Evolutionary conservation across 2,797 vertebrate genomes (phyloP).

Genomic region (Hafferia zeledoni): DNA sequence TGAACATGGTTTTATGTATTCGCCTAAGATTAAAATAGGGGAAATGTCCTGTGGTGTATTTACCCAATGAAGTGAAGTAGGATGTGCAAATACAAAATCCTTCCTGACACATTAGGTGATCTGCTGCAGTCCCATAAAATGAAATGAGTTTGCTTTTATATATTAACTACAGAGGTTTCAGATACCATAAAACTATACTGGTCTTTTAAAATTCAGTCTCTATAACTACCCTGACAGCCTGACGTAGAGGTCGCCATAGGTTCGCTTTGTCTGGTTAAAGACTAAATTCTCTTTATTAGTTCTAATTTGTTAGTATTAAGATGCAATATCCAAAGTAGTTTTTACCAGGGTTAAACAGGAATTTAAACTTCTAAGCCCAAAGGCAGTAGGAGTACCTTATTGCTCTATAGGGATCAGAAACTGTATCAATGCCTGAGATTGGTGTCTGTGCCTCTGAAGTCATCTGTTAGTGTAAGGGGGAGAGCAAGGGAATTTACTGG

Average conservation of each 20-base stretch:
- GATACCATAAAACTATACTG: slow-evolving; percentile 52
- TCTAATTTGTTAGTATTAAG: slow-evolving; percentile 29
- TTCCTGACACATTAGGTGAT: neutral
- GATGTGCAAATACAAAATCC: neutral
- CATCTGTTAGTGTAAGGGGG: neutral
- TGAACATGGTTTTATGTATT: neutral
- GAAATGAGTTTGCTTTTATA: slow-evolving; percentile 11
- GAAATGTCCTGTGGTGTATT: neutral
- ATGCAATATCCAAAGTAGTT: slow-evolving; percentile 10
- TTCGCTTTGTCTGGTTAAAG: slow-evolving; percentile 23
- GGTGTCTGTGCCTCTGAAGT: neutral
- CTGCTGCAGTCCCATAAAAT: neutral
- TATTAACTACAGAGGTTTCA: slow-evolving; percentile 51
- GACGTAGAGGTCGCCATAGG: slow-evolving; percentile 17
- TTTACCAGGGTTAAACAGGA: slow-evolving; percentile 11
- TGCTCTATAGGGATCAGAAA: neutral
- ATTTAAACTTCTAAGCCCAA: neutral
- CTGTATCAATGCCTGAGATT: neutral
- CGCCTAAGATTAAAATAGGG: neutral
- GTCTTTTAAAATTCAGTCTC: slow-evolving; percentile 27
- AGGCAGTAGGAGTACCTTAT: neutral
- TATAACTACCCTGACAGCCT: slow-evolving; percentile 26
- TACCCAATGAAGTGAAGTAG: neutral
- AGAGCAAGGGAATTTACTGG: neutral
- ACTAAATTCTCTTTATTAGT: slow-evolving; percentile 4